A percentile compares a stretch with the other conserved stretches of the same genome.
phyloP scores from a whole-genome alignment of 1,140 invertebrate species.

The Drosophila murphyi region DNA sequence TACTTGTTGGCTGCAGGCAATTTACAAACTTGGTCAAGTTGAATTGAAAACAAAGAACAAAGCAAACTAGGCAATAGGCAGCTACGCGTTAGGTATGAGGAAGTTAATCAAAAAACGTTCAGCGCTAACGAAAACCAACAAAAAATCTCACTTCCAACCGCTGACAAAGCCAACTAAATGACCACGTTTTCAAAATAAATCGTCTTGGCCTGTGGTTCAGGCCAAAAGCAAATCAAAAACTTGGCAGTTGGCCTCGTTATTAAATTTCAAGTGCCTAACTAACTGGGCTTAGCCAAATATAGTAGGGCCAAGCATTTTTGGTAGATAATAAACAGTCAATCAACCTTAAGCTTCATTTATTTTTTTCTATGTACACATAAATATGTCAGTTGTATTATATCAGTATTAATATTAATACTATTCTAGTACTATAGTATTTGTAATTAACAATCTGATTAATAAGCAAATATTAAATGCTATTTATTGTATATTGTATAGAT shows the following conservation, averaged over 20 bases:
- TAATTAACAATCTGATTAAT: not conserved
- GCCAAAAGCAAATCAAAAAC: constrained; percentile 9
- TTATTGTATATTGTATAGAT: not conserved
- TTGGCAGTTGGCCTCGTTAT: constrained; percentile 65
- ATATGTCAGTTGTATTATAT: constrained; percentile 14
- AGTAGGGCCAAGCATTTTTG: constrained; percentile 5
- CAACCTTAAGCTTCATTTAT: constrained; percentile 1
- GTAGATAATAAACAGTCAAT: constrained; percentile 1
- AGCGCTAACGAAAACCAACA: constrained; percentile 38
- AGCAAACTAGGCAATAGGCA: constrained; percentile 2
- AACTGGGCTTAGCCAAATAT: constrained; percentile 16
- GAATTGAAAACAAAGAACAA: constrained; percentile 8
- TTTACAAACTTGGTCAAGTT: constrained; percentile 38
- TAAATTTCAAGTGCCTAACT: constrained; percentile 64
- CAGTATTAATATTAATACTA: not conserved
- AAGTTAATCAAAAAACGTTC: constrained; percentile 18
- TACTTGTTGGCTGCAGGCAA: constrained; percentile 7
- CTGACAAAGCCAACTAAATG: not conserved
- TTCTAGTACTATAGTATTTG: not conserved
- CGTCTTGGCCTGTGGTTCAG: constrained; percentile 28
- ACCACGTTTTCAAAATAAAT: constrained; percentile 2
- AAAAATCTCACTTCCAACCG: not conserved
- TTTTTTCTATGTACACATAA: constrained; percentile 15
- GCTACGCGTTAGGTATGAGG: constrained; percentile 15
- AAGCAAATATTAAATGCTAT: not conserved